phyloP scores from a whole-genome alignment of 2,888 invertebrate species.

The Lampropteryx suffumata region DNA sequence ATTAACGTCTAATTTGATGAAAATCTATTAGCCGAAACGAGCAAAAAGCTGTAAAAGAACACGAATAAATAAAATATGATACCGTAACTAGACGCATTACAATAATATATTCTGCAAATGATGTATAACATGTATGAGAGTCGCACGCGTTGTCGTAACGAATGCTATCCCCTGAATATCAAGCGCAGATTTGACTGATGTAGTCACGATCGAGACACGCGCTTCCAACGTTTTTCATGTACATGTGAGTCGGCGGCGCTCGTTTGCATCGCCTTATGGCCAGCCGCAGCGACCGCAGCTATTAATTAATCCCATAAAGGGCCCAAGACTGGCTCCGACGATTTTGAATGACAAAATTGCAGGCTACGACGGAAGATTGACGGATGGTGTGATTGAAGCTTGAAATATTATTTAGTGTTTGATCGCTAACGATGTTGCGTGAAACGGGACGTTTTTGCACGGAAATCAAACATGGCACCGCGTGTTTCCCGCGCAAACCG shows the following conservation, averaged over 20 bases:
- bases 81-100: constrained; percentile 41
- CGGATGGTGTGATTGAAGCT: constrained; percentile 66
- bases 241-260: constrained; percentile 48
- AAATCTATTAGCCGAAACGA: constrained; percentile 28
- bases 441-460: constrained; percentile 39
- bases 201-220: constrained; percentile 67
- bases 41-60: constrained; percentile 20
- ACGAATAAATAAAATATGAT: constrained; percentile 26
- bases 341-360: constrained; percentile 74
- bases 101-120: constrained; percentile 53
- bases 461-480: constrained; percentile 46
- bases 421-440: constrained; percentile 53
- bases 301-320: constrained; percentile 72
- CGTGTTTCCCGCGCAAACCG: constrained; percentile 49
- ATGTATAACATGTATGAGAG: constrained; percentile 51
- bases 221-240: constrained; percentile 65
- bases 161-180: constrained; percentile 68
- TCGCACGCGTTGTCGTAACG: constrained; percentile 58
- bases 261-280: constrained; percentile 68
- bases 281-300: constrained; percentile 44
- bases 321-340: constrained; percentile 50
- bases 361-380: constrained; percentile 54
- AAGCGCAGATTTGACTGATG: constrained; percentile 74
- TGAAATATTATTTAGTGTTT: constrained; percentile 61
- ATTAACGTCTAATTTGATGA: constrained; percentile 31